Percentiles rank a stretch among this genome's conserved stretches.
phyloP scores from a whole-genome alignment of 30 jellyfish, hydroid and myxozoan genomes.

The Aurelia sp. region DNA sequence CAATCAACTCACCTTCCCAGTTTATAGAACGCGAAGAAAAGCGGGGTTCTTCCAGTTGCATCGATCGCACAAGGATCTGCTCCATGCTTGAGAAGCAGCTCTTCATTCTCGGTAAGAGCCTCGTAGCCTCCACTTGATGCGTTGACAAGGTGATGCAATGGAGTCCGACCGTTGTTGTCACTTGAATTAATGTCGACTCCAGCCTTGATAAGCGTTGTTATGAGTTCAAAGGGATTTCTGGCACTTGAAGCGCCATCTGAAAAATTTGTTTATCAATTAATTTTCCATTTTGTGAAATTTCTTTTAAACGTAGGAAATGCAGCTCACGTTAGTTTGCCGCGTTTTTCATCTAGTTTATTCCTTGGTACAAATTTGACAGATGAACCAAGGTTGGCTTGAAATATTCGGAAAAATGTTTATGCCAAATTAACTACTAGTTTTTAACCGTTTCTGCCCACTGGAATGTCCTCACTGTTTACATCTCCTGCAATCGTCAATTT shows the following conservation, averaged over 20 bases:
- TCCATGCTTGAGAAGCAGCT: slow-evolving; percentile 22
- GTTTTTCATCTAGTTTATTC: too few species aligned
- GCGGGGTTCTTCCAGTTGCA: slow-evolving; percentile 29
- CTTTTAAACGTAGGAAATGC: too few species aligned
- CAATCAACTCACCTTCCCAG: slow-evolving; percentile 1
- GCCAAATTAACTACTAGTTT: too few species aligned
- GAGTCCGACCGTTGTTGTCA: slow-evolving; percentile 18
- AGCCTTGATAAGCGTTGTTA: slow-evolving; percentile 14
- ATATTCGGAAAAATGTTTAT: too few species aligned
- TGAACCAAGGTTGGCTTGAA: too few species aligned
- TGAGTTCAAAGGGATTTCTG: background rate
- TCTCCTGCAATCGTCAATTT: too few species aligned
- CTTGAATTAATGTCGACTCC: slow-evolving; percentile 25
- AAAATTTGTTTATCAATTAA: too few species aligned
- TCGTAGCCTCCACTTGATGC: slow-evolving; percentile 66
- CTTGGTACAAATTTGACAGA: too few species aligned
- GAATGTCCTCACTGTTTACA: too few species aligned
- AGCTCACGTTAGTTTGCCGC: too few species aligned
- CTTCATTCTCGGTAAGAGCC: slow-evolving; percentile 45
- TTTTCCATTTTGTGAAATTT: too few species aligned
- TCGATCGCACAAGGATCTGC: slow-evolving; percentile 41
- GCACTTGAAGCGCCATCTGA: background rate
- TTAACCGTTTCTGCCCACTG: too few species aligned
- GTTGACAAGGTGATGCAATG: slow-evolving; percentile 37
- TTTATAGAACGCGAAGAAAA: slow-evolving; percentile 40